Evolutionary conservation across 1,140 invertebrate species (phyloP).

Genomic region (Theocolax elegans): DNA sequence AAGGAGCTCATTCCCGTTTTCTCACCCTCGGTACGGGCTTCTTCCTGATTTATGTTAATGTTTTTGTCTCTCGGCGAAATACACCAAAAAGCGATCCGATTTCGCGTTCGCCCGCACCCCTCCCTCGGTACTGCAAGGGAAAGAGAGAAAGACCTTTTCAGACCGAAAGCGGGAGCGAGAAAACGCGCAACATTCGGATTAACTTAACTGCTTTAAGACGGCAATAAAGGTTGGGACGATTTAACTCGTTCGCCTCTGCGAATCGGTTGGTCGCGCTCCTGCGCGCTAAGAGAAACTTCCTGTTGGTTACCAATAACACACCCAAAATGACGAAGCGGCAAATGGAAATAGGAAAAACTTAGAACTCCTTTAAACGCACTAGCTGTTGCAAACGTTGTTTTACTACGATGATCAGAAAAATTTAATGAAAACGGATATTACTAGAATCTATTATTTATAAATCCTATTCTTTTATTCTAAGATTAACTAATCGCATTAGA

Average conservation of each 20-base stretch:
- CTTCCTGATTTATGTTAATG: conserved; percentile 68
- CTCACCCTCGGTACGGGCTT: conserved; percentile 27
- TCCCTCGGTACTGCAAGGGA: not conserved
- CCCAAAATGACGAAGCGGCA: too few species aligned
- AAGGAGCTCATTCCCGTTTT: conserved; percentile 46
- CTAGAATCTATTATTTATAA: too few species aligned
- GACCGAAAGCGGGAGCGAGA: conserved; percentile 15
- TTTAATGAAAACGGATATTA: too few species aligned
- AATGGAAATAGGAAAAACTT: too few species aligned
- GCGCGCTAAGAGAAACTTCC: not conserved
- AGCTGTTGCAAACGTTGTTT: too few species aligned
- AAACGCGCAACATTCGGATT: conserved; percentile 55
- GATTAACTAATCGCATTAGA: too few species aligned
- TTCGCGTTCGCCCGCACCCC: conserved; percentile 40
- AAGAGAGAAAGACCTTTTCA: not conserved
- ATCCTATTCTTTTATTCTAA: too few species aligned
- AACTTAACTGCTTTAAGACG: conserved; percentile 66
- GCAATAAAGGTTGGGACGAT: conserved; percentile 65
- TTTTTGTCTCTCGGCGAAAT: conserved; percentile 66
- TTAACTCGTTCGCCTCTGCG: conserved; percentile 62
- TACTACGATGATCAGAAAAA: too few species aligned
- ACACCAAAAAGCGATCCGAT: conserved; percentile 65
- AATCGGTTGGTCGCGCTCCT: conserved; percentile 15
- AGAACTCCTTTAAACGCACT: too few species aligned
- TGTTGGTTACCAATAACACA: conserved; percentile 8